Evolutionary conservation across 2,888 invertebrate genomes (phyloP), one percentile per base, ranked within the genome.

Genomic region (Callimorpha dominula): DNA sequence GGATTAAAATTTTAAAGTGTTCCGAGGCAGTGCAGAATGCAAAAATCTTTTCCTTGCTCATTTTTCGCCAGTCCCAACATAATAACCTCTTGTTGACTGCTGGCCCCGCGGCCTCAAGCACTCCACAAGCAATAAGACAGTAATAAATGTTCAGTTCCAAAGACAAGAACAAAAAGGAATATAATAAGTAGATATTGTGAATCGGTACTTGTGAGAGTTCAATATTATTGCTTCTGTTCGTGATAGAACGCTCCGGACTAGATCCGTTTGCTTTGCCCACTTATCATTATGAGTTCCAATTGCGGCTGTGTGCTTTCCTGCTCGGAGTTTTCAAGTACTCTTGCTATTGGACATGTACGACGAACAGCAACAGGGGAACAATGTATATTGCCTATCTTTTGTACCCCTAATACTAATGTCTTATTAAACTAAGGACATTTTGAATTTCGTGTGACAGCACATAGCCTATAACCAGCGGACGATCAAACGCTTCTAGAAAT

Each of bases 121-220:
- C 92, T 94, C 89, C 91, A 91, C 94, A 90, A 93, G 93, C 94
- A 95, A 95, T 95, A 95, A 95, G 94, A 93, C 91, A 92, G 95
- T 95, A 95, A 95, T 95, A 95, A 95, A 95, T 94, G 95, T 93
- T 95, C 93, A 87, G 92, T 90, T 91, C 91, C 87, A 90, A 92
- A 94, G 92, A 91, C 88, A 91, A 89, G 90, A 92, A 91, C 90
- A 92, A 94, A 94, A 94, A 92, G 84, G 88, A 89, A 91, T 91
- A 93, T 93, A 91, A 92, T 93, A 93, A 94, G 93, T 93, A 89
- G 94, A 94, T 94, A 93, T 93, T 92, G 93, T 93, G 92, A 89
- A 92, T 91, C 88, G 89, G 88, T 91, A 84, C 91, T 92, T 89
- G 87, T 76, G 85, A 84, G 87, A 91, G 89, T 91, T 94, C 91